Conservation (phyloP, 23 tunicate species). For the Ascidia mentula region DNA sequence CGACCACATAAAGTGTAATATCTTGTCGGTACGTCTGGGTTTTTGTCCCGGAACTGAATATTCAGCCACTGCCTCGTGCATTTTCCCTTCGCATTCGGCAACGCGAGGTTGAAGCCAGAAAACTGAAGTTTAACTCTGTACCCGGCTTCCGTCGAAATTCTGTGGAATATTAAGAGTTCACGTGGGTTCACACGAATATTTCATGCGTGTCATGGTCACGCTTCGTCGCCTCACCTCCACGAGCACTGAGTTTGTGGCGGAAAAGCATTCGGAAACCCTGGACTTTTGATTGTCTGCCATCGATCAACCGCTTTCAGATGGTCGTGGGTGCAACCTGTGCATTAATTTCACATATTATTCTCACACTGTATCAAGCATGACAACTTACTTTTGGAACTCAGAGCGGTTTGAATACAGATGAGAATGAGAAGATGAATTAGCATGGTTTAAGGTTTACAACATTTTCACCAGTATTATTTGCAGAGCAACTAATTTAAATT, state of each 20-base stretch:
- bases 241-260: conserved; percentile 13
- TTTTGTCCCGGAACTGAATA: background rate
- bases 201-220: background rate
- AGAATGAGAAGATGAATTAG: too few species aligned
- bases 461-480: too few species aligned
- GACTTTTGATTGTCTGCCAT: conserved; percentile 10
- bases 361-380: too few species aligned
- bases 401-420: too few species aligned
- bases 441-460: too few species aligned
- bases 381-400: too few species aligned
- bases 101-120: conserved; percentile 1
- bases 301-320: background rate
- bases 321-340: conserved; percentile 5
- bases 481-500: too few species aligned
- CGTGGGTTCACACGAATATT: too few species aligned
- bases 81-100: background rate
- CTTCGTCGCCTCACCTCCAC: background rate
- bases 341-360: too few species aligned
- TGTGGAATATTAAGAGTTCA: too few species aligned
- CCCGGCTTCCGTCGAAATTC: background rate
- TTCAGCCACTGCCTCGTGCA: conserved; percentile 2
- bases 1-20: conserved; percentile 4
- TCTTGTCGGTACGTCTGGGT: background rate
- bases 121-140: background rate
- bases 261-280: conserved; percentile 9